phyloP scores from a whole-genome alignment of 2,113 vertebrate species.

The Tragulus kanchil region DNA sequence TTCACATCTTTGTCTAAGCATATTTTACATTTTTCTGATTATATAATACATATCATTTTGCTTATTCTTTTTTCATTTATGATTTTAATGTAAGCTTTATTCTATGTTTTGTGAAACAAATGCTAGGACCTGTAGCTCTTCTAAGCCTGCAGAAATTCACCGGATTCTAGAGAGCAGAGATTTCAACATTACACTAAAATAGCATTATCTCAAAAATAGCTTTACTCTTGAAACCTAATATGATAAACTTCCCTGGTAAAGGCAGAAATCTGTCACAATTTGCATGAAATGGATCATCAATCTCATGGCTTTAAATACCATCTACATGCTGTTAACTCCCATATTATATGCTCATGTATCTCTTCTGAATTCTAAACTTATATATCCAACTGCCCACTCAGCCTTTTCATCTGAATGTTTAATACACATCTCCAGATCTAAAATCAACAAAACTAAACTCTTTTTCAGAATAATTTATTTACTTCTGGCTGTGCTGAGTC shows the following conservation, averaged over 20 bases:
- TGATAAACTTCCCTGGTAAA: conserved; percentile 14
- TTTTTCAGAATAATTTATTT: neutral
- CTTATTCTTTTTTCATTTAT: neutral
- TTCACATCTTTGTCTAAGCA: neutral
- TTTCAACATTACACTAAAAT: conserved; percentile 53
- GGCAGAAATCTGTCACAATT: conserved; percentile 19
- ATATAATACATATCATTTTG: neutral
- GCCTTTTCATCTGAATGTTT: neutral
- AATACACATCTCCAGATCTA: neutral
- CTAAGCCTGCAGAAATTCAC: conserved; percentile 30
- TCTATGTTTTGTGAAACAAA: conserved; percentile 40
- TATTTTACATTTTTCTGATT: conserved; percentile 47
- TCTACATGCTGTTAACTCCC: neutral
- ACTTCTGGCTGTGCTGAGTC: neutral
- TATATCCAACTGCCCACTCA: neutral
- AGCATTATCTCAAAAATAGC: conserved; percentile 53
- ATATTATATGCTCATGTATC: neutral
- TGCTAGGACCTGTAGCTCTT: neutral
- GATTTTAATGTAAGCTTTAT: neutral
- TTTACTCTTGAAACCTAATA: conserved; percentile 32
- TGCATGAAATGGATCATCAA: conserved; percentile 29
- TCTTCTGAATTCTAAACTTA: neutral
- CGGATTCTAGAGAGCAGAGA: neutral
- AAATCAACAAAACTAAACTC: conserved; percentile 2
- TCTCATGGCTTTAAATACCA: neutral